These are phyloP conservation scores for Nezara viridula DNA, from an alignment of 2,888 invertebrate species.

Conservation along the genomic window DNA sequence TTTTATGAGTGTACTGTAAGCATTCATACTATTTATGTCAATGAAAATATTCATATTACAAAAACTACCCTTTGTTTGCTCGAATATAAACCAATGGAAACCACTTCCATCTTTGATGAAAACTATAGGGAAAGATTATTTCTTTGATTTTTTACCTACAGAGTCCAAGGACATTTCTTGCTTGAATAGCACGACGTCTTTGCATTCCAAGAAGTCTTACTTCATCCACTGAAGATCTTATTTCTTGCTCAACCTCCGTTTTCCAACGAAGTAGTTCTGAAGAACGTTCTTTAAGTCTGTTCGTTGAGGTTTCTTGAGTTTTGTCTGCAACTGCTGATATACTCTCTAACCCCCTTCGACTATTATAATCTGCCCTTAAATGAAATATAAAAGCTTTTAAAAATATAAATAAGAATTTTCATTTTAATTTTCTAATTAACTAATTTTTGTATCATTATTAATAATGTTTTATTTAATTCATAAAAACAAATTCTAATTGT, in stretches of 20 bases:
- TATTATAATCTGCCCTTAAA: slow-evolving; percentile 66
- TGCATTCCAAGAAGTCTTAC: slow-evolving; percentile 79
- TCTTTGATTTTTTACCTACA: slow-evolving; percentile 47
- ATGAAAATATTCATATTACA: too few relatives aligned
- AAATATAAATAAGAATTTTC: too few relatives aligned
- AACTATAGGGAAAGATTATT: neutral
- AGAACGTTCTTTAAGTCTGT: slow-evolving; percentile 76
- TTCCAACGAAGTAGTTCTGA: slow-evolving; percentile 82
- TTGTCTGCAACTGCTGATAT: slow-evolving; percentile 78
- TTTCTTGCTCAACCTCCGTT: slow-evolving; percentile 79
- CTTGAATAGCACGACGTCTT: slow-evolving; percentile 77
- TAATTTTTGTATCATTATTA: too few relatives aligned
- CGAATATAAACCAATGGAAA: too few relatives aligned
- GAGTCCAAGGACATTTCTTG: slow-evolving; percentile 72
- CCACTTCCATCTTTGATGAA: neutral
- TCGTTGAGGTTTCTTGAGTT: slow-evolving; percentile 78
- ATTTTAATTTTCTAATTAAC: too few relatives aligned
- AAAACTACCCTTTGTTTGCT: too few relatives aligned
- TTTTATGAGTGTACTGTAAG: too few relatives aligned
- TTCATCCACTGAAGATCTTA: slow-evolving; percentile 79
- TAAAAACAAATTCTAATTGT: too few relatives aligned
- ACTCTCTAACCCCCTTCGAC: slow-evolving; percentile 76
- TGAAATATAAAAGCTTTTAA: neutral
- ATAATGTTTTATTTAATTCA: too few relatives aligned
- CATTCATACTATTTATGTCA: too few relatives aligned